These are phyloP conservation scores for Trematomus bernacchii DNA, from an alignment of 2,797 vertebrate genomes.

Conservation along the genomic window DNA sequence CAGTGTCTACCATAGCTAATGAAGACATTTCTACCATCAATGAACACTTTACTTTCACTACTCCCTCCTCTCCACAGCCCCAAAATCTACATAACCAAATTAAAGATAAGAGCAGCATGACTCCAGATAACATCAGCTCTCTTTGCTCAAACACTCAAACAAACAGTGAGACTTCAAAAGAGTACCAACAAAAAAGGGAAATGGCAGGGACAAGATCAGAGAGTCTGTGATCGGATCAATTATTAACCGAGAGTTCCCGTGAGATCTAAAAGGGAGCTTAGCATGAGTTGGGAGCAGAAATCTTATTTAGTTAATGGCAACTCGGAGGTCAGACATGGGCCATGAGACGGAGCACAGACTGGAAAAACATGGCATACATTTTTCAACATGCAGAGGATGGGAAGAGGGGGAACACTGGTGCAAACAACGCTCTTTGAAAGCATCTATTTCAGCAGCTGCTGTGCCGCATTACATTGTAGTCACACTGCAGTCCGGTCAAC, in stretches of 20 bases:
- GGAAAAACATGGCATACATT: constrained; percentile 56
- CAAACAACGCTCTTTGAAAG: constrained; percentile 40
- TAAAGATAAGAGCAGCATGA: constrained; percentile 55
- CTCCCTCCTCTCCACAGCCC: constrained; percentile 18
- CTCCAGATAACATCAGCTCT: constrained; percentile 58
- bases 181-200: constrained; percentile 8
- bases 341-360: constrained; percentile 22
- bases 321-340: constrained; percentile 39
- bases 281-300: constrained; percentile 14
- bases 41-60: constrained; percentile 24
- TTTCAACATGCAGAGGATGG: constrained; percentile 34
- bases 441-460: constrained; percentile 26
- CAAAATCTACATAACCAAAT: constrained; percentile 60
- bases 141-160: constrained; percentile 38
- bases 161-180: constrained; percentile 69
- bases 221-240: constrained; percentile 45
- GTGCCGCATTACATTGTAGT: not conserved
- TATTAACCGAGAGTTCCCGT: constrained; percentile 56
- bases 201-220: constrained; percentile 8
- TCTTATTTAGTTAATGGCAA: constrained; percentile 39
- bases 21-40: constrained; percentile 14
- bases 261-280: constrained; percentile 30
- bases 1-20: constrained; percentile 1
- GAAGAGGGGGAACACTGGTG: not conserved
- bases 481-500: not conserved